These are phyloP conservation scores for Gila robusta DNA, from an alignment of 2,797 vertebrate genomes.

Conservation along the genomic window DNA sequence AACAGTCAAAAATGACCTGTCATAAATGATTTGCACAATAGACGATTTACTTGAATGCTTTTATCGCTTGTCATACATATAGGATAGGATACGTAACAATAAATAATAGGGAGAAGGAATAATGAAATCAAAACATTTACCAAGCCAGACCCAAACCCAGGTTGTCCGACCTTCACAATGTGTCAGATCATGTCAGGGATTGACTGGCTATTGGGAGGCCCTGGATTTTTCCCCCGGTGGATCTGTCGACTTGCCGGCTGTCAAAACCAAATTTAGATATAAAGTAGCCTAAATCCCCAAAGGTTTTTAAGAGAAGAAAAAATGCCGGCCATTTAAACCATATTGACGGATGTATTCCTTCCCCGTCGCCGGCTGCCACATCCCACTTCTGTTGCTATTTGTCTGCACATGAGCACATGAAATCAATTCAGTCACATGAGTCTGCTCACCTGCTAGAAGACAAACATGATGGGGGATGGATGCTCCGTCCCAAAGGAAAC, in stretches of 20 bases:
- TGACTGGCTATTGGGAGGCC: background rate
- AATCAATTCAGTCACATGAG: constrained; percentile 24
- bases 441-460: constrained; percentile 18
- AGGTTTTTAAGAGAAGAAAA: constrained; percentile 21
- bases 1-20: background rate
- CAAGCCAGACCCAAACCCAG: background rate
- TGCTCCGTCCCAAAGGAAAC: background rate
- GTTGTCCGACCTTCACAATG: background rate
- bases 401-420: constrained; percentile 28
- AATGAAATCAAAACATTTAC: background rate
- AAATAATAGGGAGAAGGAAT: background rate
- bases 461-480: constrained; percentile 17
- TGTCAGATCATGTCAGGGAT: background rate
- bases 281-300: constrained; percentile 8
- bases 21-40: background rate
- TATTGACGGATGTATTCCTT: constrained; percentile 20
- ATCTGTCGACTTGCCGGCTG: constrained; percentile 8
- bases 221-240: background rate
- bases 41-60: background rate
- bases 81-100: background rate
- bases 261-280: constrained; percentile 23
- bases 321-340: background rate
- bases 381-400: constrained; percentile 16
- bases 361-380: background rate
- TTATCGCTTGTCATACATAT: background rate